Conservation (phyloP, 2,113 vertebrate genomes). For the Pyxicephalus adspersus region DNA sequence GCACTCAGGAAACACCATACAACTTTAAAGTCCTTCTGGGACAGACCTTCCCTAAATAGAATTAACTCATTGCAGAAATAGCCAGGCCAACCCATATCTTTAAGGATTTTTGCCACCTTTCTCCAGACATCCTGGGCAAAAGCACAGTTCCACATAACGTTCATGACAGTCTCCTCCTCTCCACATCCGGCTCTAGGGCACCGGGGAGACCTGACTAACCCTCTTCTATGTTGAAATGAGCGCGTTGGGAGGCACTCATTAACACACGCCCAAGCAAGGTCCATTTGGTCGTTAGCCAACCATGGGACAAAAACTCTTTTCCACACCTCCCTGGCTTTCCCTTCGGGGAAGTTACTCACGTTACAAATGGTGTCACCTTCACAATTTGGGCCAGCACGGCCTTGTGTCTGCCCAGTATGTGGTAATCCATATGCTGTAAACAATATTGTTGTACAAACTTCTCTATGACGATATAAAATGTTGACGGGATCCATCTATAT, state of each 20-base stretch:
- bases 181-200: neutral
- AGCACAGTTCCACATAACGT: neutral
- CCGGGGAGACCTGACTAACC: no score
- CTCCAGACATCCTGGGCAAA: constrained; percentile 6
- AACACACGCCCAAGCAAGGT: constrained; percentile 6
- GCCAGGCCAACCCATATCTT: no score
- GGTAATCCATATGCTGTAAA: no score
- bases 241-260: neutral
- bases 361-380: neutral
- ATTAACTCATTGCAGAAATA: no score
- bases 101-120: neutral
- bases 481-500: no score
- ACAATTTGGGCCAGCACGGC: no score
- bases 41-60: no score
- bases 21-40: no score
- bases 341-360: neutral
- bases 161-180: neutral
- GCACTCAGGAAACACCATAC: no score
- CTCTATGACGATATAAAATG: no score
- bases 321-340: neutral
- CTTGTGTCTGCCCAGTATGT: neutral
- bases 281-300: neutral
- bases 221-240: neutral
- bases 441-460: no score
- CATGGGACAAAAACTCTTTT: neutral